Evolutionary conservation across 2,797 vertebrate species (phyloP), one percentile per base, ranked within the genome.

Genomic region (Eulemur mongoz): DNA sequence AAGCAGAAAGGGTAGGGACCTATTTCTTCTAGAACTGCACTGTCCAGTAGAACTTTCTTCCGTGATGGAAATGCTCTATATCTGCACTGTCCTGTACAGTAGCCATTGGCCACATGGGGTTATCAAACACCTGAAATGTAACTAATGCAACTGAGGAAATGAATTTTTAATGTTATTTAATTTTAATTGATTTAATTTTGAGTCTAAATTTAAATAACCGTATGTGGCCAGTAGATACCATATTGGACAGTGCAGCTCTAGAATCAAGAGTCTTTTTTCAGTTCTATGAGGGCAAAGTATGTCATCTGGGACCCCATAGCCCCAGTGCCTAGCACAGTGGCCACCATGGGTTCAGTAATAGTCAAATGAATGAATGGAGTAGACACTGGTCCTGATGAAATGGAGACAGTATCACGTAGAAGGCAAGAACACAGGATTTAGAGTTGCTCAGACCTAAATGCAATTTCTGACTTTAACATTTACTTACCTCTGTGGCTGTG

Each of bases 101-200:
- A 70, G 32, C 59, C 54, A 4, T 50, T 54, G 23, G 27, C 25
- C 63, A 18, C 30, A 0, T 50, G 40, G 38, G 65, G 32, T 78
- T 57, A 9, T 17, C 40, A 3, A 80, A 45, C 43, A 50, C 38
- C 18, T 35, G 17, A 63, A 80, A 72, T 54, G n/a, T 48, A 82
- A 25, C 45, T 40, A 43, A 30, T 61, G 6, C 32, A 50, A 22
- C 30, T n/a, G 7, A 89, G 27, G 25, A 17, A 65, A 81, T 84
- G 23, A 32, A 17, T 59, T 87, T 84, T 70, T 88, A 20, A 91
- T 65, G 73, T 52, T 70, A 38, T 79, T 59, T 80, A 22, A 32
- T 57, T 73, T 65, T 94, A n/a, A 38, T 81, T 79, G 13, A 69
- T 84, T 93, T 87, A 32, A 85, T n/a, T 93, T 94, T 35, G 78